phyloP scores from a whole-genome alignment of 2,113 vertebrate genomes.

The Vidua chalybeata region DNA sequence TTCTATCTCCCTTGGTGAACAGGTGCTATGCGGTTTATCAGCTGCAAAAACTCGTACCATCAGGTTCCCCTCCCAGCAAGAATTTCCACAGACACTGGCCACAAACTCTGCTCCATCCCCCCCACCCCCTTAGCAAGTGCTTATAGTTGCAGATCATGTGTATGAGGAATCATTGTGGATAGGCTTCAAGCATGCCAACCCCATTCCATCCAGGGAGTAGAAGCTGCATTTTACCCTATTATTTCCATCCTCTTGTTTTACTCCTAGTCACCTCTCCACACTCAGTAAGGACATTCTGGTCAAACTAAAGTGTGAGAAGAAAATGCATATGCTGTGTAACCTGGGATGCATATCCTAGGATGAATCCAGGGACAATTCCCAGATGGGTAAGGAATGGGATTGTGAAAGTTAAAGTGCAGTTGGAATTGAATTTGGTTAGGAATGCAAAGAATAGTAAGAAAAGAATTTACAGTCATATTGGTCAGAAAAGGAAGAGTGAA shows the following conservation, averaged over 20 bases:
- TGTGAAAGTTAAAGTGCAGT: not conserved
- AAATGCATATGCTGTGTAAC: not conserved
- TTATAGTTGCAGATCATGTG: fast-evolving
- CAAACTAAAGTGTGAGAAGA: not conserved
- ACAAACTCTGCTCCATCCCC: not conserved
- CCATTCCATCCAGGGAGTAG: not conserved
- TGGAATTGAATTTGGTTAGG: not conserved
- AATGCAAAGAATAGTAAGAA: not conserved
- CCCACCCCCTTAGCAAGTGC: not conserved
- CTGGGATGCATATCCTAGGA: not conserved
- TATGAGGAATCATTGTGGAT: not conserved
- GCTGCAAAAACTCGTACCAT: not conserved
- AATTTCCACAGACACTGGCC: not conserved
- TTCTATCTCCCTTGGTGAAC: not conserved
- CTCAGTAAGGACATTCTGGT: not conserved
- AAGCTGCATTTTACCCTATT: not conserved
- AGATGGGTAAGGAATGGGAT: not conserved
- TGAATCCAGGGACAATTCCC: not conserved
- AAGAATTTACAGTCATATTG: not conserved
- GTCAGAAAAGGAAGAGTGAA: not conserved
- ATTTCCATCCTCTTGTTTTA: not conserved
- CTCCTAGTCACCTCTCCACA: not conserved
- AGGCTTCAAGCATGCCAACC: not conserved
- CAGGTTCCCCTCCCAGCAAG: not conserved
- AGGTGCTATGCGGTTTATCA: not conserved